These are phyloP conservation scores for Mayetiola destructor DNA, from an alignment of 2,888 invertebrate species.

Conservation along the genomic window DNA sequence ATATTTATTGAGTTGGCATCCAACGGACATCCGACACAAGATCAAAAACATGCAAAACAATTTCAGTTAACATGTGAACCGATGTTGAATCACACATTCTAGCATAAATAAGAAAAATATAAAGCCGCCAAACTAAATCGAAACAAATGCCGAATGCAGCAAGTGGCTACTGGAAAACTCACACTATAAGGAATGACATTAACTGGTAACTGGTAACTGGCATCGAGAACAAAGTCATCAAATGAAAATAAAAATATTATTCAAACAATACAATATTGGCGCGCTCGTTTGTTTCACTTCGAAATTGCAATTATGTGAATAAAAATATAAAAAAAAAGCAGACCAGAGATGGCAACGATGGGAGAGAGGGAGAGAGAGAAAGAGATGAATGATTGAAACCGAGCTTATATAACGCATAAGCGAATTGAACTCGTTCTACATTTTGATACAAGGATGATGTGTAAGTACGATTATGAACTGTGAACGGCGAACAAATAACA, in stretches of 20 bases:
- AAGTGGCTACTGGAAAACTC: slow-evolving; percentile 1
- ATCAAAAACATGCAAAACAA: neutral
- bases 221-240: slow-evolving; percentile 13
- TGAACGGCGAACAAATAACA: neutral
- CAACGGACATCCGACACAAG: neutral
- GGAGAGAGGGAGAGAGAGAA: no score
- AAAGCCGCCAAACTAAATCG: neutral
- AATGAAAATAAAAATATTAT: slow-evolving; percentile 9
- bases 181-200: neutral
- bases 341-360: neutral
- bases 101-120: neutral
- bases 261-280: slow-evolving; percentile 11
- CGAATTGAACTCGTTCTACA: no score
- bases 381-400: no score
- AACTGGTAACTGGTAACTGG: no score
- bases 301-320: neutral
- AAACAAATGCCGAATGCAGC: neutral
- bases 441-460: slow-evolving; percentile 7
- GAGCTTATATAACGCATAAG: no score
- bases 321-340: neutral
- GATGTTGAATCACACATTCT: slow-evolving; percentile 6
- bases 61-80: slow-evolving; percentile 5
- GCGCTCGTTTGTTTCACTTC: slow-evolving; percentile 1
- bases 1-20: neutral
- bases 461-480: neutral